Evolutionary conservation across 2,888 invertebrate species (phyloP), one percentile per base, ranked within the genome.

Genomic region (Pollenia labialis): DNA sequence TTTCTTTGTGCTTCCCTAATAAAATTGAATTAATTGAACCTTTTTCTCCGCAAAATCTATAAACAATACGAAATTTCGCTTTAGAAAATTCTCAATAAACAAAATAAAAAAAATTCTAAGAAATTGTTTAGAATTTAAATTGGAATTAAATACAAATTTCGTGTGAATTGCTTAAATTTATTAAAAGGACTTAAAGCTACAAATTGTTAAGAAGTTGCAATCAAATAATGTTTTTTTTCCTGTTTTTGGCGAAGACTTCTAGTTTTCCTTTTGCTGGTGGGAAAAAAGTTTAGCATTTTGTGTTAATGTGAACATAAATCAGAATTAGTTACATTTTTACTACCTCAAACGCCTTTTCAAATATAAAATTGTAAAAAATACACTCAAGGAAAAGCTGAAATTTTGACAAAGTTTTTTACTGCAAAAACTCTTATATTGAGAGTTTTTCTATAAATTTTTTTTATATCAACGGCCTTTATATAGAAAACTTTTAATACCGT

Each of bases 251-350:
- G 1, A 52, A 52, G n/a, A 52, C 68, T 71, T 54, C 42, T 54
- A 9, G 10, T 46, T n/a, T 68, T 50, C 8, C 0, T 48, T 14
- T 48, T 2, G 44, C 23, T 58, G 14, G 9, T 42, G 10, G 10
- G 6, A n/a, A 16, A 68, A 40, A 68, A 60, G 14, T 52, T 23
- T 16, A n/a, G 3, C 52, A 44, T 48, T 50, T 23, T 44, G 32
- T 40, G 2, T 66, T 71, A 58, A 84, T 79, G 23, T 9, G 32
- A 4, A 10, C 46, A 79, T 84, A 74, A 84, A 84, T 84, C 68
- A 84, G 84, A 74, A 84, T 84, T 84, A 84, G 79, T 16, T 68
- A 23, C 46, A 18, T 60, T 75, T 69, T 84, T 58, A 44, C 42
- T 62, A 12, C n/a, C 18, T 14, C 50, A 9, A 62, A 75, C 50